Percentiles rank a stretch among this genome's conserved stretches.
Evolutionary conservation across 2,888 invertebrate species (phyloP).

Genomic region (Ceriagrion tenellum): DNA sequence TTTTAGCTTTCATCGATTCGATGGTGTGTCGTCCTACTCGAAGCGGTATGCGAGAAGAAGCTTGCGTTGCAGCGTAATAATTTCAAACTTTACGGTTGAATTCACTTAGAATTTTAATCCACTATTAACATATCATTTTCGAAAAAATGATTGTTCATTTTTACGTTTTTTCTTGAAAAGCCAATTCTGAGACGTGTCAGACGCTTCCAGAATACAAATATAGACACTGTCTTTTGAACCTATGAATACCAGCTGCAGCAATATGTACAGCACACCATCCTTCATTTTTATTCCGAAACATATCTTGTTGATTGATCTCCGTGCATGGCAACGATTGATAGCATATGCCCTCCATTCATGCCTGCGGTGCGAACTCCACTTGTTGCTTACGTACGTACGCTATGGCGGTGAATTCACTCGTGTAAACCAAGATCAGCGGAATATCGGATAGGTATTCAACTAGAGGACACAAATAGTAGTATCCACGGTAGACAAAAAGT

Average conservation of each 20-base stretch:
- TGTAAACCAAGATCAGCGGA: not conserved
- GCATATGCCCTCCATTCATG: not conserved
- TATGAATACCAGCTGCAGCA: not conserved
- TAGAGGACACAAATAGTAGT: not conserved
- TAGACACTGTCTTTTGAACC: not conserved
- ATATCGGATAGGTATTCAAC: not conserved
- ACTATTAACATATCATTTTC: not conserved
- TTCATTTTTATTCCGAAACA: not conserved
- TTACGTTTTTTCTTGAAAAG: not conserved
- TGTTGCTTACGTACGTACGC: not conserved
- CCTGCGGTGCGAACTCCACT: not conserved
- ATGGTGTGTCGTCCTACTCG: too few species aligned
- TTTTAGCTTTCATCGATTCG: too few species aligned
- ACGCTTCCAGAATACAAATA: not conserved
- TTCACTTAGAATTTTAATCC: not conserved
- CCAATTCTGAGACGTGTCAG: not conserved
- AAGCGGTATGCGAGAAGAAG: too few species aligned
- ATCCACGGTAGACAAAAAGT: not conserved
- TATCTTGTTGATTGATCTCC: not conserved
- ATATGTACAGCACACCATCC: not conserved
- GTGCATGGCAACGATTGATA: not conserved
- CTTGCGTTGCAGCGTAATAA: too few species aligned
- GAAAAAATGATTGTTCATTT: not conserved
- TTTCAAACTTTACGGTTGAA: too few species aligned
- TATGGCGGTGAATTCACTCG: not conserved